Evolutionary conservation across 2,113 vertebrate species (phyloP).

Genomic region (Paracanthobrama guichenoti): DNA sequence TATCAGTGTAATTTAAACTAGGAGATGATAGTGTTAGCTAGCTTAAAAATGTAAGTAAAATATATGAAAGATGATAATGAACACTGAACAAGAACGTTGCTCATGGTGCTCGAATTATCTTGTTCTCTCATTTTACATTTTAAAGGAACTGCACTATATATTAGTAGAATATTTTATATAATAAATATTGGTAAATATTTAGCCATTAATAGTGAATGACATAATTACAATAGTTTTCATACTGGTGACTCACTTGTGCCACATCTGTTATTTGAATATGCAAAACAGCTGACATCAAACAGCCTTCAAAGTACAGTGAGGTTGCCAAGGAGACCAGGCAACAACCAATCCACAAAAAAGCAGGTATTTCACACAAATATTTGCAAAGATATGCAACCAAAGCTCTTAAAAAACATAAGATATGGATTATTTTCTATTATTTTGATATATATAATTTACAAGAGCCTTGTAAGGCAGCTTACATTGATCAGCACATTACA

Average conservation of each 20-base stretch:
- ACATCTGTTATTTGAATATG: conserved; percentile 54
- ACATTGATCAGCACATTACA: background rate
- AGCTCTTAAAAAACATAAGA: background rate
- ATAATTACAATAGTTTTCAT: conserved; percentile 37
- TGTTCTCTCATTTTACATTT: background rate
- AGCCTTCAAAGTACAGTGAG: conserved; percentile 25
- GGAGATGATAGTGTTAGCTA: background rate
- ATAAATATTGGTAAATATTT: background rate
- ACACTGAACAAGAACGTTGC: background rate
- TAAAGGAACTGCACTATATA: no score
- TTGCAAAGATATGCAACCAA: conserved; percentile 6
- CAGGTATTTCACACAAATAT: background rate
- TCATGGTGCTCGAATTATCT: background rate
- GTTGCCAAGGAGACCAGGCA: conserved; percentile 47
- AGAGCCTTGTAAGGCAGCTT: background rate
- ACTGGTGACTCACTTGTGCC: conserved; percentile 8
- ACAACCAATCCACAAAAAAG: conserved; percentile 36
- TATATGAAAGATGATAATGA: background rate
- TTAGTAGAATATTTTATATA: background rate
- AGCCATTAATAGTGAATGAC: background rate
- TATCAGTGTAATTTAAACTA: background rate
- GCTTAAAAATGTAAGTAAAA: background rate
- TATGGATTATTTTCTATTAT: background rate
- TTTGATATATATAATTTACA: background rate
- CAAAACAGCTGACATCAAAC: conserved; percentile 47